Percentiles rank a stretch among this genome's conserved stretches.
Conservation (phyloP, 2,113 vertebrate species). For the Pelvicachromis taeniatus region DNA sequence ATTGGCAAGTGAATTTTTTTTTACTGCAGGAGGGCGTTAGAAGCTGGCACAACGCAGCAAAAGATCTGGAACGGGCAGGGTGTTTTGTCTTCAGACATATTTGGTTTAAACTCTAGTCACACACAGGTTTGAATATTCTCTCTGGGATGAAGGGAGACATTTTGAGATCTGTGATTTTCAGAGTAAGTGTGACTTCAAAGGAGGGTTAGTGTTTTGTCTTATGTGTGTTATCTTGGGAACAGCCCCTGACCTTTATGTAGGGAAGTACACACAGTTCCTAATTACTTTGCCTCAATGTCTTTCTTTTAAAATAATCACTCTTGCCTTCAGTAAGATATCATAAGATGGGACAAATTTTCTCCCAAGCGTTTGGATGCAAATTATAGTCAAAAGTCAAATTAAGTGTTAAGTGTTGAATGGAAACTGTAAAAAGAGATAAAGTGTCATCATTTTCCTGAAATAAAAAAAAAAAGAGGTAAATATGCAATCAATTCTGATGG, state of each 20-base stretch:
- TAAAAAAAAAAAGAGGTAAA: neutral
- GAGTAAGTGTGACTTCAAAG: conserved; percentile 23
- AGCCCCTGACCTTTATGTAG: conserved; percentile 32
- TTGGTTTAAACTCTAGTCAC: neutral
- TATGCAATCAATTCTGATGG: neutral
- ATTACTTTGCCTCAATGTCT: conserved; percentile 1
- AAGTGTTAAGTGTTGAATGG: neutral
- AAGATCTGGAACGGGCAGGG: neutral
- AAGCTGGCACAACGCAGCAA: neutral
- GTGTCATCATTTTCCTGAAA: neutral
- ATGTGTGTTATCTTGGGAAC: conserved; percentile 24
- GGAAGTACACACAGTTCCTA: neutral
- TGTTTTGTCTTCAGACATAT: conserved; percentile 20
- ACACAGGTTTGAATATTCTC: neutral
- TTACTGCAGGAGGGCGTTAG: neutral
- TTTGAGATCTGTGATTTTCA: conserved; percentile 15
- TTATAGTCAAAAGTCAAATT: neutral
- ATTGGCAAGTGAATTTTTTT: conserved; percentile 37
- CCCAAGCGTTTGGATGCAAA: neutral
- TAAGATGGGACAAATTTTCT: neutral
- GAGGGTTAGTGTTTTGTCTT: conserved; percentile 17
- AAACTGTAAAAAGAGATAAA: neutral
- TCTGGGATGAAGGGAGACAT: neutral
- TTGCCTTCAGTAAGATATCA: neutral
- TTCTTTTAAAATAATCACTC: neutral